These are phyloP conservation scores for Microplitis manilae DNA, from an alignment of 2,888 invertebrate species.

Conservation along the genomic window DNA sequence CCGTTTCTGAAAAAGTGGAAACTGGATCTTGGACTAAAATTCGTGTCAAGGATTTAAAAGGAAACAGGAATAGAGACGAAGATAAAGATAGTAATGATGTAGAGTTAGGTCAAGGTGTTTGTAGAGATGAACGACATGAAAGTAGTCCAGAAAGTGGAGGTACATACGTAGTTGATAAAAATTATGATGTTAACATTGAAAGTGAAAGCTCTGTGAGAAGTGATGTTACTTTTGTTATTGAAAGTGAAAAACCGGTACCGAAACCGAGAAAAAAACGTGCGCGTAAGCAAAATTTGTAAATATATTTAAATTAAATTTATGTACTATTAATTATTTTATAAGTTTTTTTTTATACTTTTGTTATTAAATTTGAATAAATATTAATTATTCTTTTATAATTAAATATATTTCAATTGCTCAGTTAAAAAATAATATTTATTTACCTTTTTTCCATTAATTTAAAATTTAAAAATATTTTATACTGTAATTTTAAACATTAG, in stretches of 20 bases:
- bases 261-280: constrained; percentile 52
- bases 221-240: constrained; percentile 59
- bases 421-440: background rate
- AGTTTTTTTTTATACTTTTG: constrained; percentile 6
- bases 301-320: constrained; percentile 28
- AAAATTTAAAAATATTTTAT: no score
- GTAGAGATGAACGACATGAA: constrained; percentile 12
- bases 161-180: constrained; percentile 56
- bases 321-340: constrained; percentile 5
- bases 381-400: background rate
- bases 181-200: constrained; percentile 3
- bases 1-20: background rate
- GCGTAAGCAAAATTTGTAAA: background rate
- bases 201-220: constrained; percentile 52
- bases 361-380: background rate
- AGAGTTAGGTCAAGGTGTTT: background rate
- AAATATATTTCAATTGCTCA: background rate
- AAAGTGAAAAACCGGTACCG: constrained; percentile 54
- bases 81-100: background rate
- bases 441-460: background rate
- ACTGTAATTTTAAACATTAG: no score
- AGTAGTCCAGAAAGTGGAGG: constrained; percentile 53
- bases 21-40: background rate
- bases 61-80: background rate
- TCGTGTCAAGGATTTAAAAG: background rate